Base-by-base conservation (phyloP, 2,888 invertebrate species). In the Drosophila buzzatii region DNA sequence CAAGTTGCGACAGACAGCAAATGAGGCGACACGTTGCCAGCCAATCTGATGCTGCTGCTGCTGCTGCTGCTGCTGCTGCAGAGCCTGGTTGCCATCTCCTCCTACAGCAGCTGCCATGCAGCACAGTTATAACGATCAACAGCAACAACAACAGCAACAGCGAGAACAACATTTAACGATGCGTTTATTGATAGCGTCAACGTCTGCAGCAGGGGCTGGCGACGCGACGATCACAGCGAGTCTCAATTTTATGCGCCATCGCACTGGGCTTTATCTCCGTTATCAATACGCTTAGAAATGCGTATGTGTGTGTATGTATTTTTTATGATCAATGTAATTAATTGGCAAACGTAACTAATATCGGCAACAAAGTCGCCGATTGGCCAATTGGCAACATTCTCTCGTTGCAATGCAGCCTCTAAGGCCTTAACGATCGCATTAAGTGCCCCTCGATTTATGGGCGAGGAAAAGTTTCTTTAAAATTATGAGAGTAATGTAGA, bases 251-350 rank as follows among this genome's bases (percentile, higher is more conserved):
- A 85, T 86, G 71, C 60, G 53, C 37, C 63, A 52, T 44, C 57
- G 67, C 57, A 55, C 61, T 73, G 63, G 71, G 66, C 72, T 89
- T 84, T 86, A 86, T 86, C 89, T 73, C 66, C 84, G 87, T 89
- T 85, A 89, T 87, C 87, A 87, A 80, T 75, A 55, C 73, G 73
- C 73, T 79, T 70, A 76, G 73, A 74, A 72, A 79, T 80, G 6
- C 61, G 60, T 23, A 23, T 27, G 45, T 45, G 45, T 23, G 45
- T 16, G 49, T 49, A 5, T 33, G n/a, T 49, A 18, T 18, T 20
- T 87, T 86, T 87, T 76, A 89, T 79, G 89, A 87, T 73, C 85
- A 57, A 56, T 75, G 69, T 78, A 85, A 87, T 89, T 82, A 85
- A 71, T 70, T 87, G 78, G 61, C 51, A 59, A 18, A 27, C 73